Conservation (phyloP, 2,888 invertebrate genomes). For the Clitarchus hookeri region DNA sequence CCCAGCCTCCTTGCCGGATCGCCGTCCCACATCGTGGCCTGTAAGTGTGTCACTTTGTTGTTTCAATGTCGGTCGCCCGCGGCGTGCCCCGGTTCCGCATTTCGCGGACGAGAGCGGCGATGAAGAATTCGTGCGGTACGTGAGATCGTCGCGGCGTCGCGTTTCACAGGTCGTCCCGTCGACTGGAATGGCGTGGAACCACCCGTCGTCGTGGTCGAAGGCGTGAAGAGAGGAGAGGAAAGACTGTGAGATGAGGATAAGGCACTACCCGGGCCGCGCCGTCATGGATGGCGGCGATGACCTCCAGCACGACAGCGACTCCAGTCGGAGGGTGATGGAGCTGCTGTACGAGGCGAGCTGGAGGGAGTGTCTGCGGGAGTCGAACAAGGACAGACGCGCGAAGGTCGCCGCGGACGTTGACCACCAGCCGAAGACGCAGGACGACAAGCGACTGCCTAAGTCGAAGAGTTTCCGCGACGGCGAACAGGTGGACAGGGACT, state of each 20-base stretch:
- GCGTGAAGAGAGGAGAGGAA: neutral
- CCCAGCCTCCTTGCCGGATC: neutral
- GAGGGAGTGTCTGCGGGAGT: slow-evolving; percentile 59
- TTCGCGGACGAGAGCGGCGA: neutral
- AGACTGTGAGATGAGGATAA: slow-evolving; percentile 70
- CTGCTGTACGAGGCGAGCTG: slow-evolving; percentile 84
- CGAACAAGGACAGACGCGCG: neutral
- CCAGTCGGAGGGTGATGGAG: slow-evolving; percentile 70
- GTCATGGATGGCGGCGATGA: slow-evolving; percentile 58
- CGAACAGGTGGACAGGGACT: slow-evolving; percentile 29
- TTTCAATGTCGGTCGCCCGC: neutral
- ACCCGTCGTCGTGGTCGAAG: neutral
- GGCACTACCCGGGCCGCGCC: slow-evolving; percentile 82
- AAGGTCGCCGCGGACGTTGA: slow-evolving; percentile 30
- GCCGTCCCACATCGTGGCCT: neutral
- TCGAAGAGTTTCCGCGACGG: slow-evolving; percentile 3
- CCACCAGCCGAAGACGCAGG: neutral
- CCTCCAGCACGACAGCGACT: slow-evolving; percentile 72
- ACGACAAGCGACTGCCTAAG: neutral
- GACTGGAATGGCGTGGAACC: neutral
- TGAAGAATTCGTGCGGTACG: neutral
- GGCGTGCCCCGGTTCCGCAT: neutral
- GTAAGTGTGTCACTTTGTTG: neutral
- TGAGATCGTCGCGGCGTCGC: neutral
- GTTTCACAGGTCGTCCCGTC: neutral